phyloP scores from a whole-genome alignment of 2,888 invertebrate species.

The Kuschelorhynchus macadamiae region DNA sequence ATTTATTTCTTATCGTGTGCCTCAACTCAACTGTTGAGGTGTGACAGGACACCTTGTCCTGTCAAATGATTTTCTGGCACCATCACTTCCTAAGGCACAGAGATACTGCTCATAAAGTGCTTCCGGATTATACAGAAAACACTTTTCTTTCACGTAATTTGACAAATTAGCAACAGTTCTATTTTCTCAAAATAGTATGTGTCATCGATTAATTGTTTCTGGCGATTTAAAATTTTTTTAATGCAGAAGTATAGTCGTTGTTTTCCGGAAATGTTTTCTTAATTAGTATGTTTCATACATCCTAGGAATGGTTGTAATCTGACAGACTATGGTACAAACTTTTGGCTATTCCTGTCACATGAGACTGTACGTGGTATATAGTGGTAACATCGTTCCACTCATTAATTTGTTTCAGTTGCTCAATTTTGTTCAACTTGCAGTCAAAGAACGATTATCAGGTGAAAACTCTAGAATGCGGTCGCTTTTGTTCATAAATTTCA shows the following conservation, averaged over 20 bases:
- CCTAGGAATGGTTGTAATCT: conserved; percentile 47
- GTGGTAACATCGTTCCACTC: conserved; percentile 42
- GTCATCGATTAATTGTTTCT: conserved; percentile 9
- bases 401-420: conserved; percentile 35
- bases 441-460: conserved; percentile 28
- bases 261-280: too few relatives aligned
- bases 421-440: conserved; percentile 39
- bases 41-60: too few relatives aligned
- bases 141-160: neutral
- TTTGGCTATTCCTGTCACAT: conserved; percentile 48
- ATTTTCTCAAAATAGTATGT: conserved; percentile 7
- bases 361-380: conserved; percentile 46
- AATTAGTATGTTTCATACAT: conserved; percentile 38
- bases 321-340: conserved; percentile 48
- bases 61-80: too few relatives aligned
- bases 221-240: conserved; percentile 4
- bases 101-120: conserved; percentile 9
- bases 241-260: too few relatives aligned
- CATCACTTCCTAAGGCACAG: neutral
- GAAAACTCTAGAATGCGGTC: conserved; percentile 41
- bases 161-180: neutral
- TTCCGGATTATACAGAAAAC: conserved; percentile 9
- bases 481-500: neutral
- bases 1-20: too few relatives aligned
- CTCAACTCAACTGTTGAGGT: too few relatives aligned